Percentiles rank a stretch among this genome's conserved stretches.
phyloP scores from a whole-genome alignment of 1,140 invertebrate species.

The Diabrotica virgifera region DNA sequence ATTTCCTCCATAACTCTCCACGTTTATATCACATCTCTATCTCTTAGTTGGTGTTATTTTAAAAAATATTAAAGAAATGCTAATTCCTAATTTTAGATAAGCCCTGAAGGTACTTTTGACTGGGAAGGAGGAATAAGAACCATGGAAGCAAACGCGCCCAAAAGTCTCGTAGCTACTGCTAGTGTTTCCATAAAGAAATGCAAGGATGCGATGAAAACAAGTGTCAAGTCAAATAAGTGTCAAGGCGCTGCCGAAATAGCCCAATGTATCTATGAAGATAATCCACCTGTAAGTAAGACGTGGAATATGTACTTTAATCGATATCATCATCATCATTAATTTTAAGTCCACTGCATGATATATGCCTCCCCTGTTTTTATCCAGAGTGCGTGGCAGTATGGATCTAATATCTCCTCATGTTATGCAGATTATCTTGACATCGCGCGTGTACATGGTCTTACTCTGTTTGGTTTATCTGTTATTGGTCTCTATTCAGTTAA shows the following conservation, averaged over 20 bases:
- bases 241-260: conserved; percentile 11
- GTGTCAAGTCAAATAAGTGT: conserved; percentile 12
- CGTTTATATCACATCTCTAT: neutral
- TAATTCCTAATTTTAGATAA: conserved; percentile 13
- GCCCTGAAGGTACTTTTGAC: conserved; percentile 33
- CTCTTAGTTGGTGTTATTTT: neutral
- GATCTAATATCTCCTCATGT: no score
- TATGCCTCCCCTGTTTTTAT: no score
- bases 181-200: conserved; percentile 25
- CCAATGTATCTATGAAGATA: conserved; percentile 16
- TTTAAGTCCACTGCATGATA: neutral
- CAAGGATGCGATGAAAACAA: conserved; percentile 31
- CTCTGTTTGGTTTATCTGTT: no score
- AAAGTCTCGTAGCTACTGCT: conserved; percentile 21
- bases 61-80: neutral
- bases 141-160: conserved; percentile 30
- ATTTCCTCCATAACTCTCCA: no score
- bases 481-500: no score
- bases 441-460: no score
- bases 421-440: no score
- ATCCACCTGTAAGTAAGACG: conserved; percentile 5
- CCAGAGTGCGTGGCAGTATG: no score
- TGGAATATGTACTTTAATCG: neutral
- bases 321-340: neutral
- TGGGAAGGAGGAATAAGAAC: conserved; percentile 31